These are phyloP conservation scores for Poecile atricapillus DNA, from an alignment of 2,113 vertebrate species.

Conservation along the genomic window DNA sequence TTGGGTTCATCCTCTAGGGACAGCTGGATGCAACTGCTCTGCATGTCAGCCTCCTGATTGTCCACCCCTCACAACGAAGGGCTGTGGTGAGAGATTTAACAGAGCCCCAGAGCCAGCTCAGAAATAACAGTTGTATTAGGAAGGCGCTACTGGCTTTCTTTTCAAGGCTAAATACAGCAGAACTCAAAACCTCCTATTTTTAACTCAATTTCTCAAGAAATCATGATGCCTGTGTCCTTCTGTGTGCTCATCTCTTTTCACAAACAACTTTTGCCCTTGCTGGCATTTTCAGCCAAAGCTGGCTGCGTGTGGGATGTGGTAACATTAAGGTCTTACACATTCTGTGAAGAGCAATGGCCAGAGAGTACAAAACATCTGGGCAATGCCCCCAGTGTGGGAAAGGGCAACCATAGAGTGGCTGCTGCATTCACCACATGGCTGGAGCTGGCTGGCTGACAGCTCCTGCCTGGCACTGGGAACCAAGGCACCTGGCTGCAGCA, in stretches of 20 bases:
- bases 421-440: not conserved
- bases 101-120: not conserved
- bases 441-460: not conserved
- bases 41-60: not conserved
- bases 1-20: not conserved
- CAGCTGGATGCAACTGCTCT: not conserved
- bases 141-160: not conserved
- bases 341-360: not conserved
- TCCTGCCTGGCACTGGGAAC: not conserved
- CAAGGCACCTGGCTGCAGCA: not conserved
- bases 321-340: not conserved
- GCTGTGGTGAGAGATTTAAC: not conserved
- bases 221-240: not conserved
- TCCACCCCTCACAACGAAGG: accelerated
- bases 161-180: not conserved
- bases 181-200: not conserved
- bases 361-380: not conserved
- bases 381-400: not conserved
- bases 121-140: not conserved
- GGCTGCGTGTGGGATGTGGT: not conserved
- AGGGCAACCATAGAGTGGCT: not conserved
- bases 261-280: not conserved
- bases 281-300: not conserved
- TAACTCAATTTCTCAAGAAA: not conserved
- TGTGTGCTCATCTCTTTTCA: not conserved